Evolutionary conservation across 2,113 vertebrate genomes (phyloP), one percentile per base, ranked within the genome.

Genomic region (Egretta garzetta): DNA sequence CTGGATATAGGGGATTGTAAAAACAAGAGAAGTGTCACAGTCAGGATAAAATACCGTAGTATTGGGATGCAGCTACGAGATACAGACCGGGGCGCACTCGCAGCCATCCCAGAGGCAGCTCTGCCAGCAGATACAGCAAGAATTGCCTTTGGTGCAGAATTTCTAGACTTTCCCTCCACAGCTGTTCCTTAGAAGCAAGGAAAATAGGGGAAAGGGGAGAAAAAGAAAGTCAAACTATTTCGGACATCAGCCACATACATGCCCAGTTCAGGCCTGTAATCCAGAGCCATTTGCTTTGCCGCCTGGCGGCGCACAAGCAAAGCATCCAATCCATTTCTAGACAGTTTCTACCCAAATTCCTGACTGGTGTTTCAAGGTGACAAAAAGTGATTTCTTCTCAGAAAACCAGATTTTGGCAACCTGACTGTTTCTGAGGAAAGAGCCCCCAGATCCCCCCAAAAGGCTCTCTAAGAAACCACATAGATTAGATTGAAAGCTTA

Each of bases 81-180:
- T 2, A 17, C 47, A 64, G 45, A 8, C 14, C 1, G 1, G 15
- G 53, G n/a, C 50, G 33, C 2, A 1, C 58, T 64, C 21, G 1
- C 56, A 83, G 33, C 52, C 47, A 28, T 23, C 47, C 39, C 39
- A 0, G 1, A 1, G 1, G 72, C 28, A 43, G 28, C 43, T 81
- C 56, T 63, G 49, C 39, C 66, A 37, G 30, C 33, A 82, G 17
- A 86, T 7, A 68, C 23, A 68, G 14, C 23, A n/a, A 84, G 56
- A 87, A 68, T 4, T 1, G 5, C 17, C 10, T 82, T 50, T 13
- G 41, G 35, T 24, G 27, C 23, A 53, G 30, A 77, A 66, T 76
- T 96, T 71, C 77, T 79, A 56, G 27, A 39, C 30, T 85, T 80
- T 2, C 2, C 8, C 30, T 10, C 18, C 14, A 12, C 7, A 60